These are phyloP conservation scores for Lysandra coridon DNA, from an alignment of 2,888 invertebrate species.

Conservation along the genomic window DNA sequence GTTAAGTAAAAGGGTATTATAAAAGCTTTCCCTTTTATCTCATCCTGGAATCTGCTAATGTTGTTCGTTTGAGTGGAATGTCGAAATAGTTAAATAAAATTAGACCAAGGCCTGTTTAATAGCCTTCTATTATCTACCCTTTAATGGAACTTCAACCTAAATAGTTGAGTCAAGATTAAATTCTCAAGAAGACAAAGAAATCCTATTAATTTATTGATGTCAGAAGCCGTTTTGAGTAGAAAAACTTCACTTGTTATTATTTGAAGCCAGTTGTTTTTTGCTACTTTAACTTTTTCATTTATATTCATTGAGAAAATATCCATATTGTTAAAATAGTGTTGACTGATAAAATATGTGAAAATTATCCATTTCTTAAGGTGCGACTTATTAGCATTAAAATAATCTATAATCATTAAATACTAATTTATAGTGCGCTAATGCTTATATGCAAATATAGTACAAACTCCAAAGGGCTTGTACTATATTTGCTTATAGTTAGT, in stretches of 20 bases:
- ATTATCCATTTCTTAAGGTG: background rate
- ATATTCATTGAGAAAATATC: background rate
- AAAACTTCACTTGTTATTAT: background rate
- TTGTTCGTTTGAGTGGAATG: constrained; percentile 21
- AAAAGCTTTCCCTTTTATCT: background rate
- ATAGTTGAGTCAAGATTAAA: constrained; percentile 20
- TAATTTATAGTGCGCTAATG: too few species aligned
- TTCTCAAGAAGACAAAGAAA: constrained; percentile 15
- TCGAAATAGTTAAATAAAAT: constrained; percentile 22
- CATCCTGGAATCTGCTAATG: background rate
- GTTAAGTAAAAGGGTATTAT: background rate
- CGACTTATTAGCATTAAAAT: background rate
- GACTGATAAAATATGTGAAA: background rate
- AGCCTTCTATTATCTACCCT: background rate
- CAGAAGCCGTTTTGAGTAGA: background rate
- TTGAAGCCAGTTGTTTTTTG: background rate
- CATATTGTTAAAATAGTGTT: background rate
- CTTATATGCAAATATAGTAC: too few species aligned
- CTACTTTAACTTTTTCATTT: background rate
- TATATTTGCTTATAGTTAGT: too few species aligned
- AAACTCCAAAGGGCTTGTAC: too few species aligned
- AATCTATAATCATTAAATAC: too few species aligned
- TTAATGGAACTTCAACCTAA: constrained; percentile 9
- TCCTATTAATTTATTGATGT: background rate
- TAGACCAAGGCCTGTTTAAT: constrained; percentile 5